Evolutionary conservation across 2,888 invertebrate species (phyloP).

Genomic region (Rapana venosa): DNA sequence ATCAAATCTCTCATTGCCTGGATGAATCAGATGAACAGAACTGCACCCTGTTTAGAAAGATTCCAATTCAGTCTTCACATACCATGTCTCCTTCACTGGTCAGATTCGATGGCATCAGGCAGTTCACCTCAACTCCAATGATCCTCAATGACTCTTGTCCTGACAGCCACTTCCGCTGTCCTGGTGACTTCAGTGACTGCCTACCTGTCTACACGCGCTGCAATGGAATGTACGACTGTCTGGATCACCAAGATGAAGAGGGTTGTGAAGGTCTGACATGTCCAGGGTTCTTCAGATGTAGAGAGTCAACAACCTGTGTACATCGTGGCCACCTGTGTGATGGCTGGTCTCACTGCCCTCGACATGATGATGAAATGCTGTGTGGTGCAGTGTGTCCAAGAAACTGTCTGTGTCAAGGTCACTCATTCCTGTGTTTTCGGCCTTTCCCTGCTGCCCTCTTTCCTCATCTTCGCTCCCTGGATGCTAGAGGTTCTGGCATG

Average conservation of each 20-base stretch:
- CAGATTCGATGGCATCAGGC: neutral
- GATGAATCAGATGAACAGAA: neutral
- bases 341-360: conserved; percentile 3
- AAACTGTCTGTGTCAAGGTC: neutral
- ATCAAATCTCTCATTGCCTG: neutral
- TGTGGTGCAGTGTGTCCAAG: neutral
- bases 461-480: neutral
- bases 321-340: conserved; percentile 20
- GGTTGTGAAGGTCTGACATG: neutral
- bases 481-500: conserved; percentile 22
- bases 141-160: neutral
- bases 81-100: neutral
- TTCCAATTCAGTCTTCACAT: neutral
- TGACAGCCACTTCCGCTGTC: conserved; percentile 5
- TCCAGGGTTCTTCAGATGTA: conserved; percentile 24
- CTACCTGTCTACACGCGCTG: conserved; percentile 15
- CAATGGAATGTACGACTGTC: conserved; percentile 19
- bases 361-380: neutral
- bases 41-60: neutral
- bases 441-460: neutral
- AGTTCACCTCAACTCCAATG: neutral
- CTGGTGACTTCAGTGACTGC: conserved; percentile 15
- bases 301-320: neutral
- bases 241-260: neutral
- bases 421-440: neutral